Percentiles rank a stretch among this genome's conserved stretches.
These are phyloP conservation scores for Ormyrus thymus DNA, from an alignment of 2,888 invertebrate genomes.

Conservation along the genomic window DNA sequence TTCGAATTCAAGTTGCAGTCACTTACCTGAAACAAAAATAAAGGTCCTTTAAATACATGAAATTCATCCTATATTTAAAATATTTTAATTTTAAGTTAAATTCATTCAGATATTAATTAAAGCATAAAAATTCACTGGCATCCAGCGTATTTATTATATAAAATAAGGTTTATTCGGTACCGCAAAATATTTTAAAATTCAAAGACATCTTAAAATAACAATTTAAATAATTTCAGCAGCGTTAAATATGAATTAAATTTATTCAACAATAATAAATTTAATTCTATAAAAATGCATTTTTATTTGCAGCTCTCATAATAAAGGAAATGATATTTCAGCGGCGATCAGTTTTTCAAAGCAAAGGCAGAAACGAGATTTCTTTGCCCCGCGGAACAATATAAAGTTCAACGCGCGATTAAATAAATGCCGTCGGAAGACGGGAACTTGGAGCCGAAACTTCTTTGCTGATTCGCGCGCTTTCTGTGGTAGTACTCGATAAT, in stretches of 20 bases:
- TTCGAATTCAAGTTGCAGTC: background rate
- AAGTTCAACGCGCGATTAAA: conserved; percentile 39
- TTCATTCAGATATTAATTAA: too few species aligned
- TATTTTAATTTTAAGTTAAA: too few species aligned
- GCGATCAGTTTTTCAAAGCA: conserved; percentile 13
- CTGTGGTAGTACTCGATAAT: background rate
- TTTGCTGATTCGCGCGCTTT: background rate
- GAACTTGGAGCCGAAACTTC: conserved; percentile 10
- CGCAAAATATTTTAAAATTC: too few species aligned
- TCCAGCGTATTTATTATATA: too few species aligned
- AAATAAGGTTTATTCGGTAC: too few species aligned
- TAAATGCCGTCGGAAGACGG: background rate
- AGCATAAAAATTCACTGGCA: too few species aligned
- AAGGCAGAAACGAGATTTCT: conserved; percentile 24
- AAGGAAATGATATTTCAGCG: conserved; percentile 5
- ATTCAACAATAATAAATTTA: conserved; percentile 4
- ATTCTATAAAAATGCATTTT: conserved; percentile 5
- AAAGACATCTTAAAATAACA: background rate
- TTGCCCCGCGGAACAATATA: conserved; percentile 11
- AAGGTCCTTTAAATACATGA: background rate
- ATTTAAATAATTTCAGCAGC: background rate
- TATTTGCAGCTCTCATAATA: background rate
- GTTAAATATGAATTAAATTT: conserved; percentile 2
- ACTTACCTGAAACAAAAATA: conserved; percentile 44
- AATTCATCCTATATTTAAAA: too few species aligned